phyloP scores from a whole-genome alignment of 2,113 vertebrate species.

The Malurus alboscapulatus region DNA sequence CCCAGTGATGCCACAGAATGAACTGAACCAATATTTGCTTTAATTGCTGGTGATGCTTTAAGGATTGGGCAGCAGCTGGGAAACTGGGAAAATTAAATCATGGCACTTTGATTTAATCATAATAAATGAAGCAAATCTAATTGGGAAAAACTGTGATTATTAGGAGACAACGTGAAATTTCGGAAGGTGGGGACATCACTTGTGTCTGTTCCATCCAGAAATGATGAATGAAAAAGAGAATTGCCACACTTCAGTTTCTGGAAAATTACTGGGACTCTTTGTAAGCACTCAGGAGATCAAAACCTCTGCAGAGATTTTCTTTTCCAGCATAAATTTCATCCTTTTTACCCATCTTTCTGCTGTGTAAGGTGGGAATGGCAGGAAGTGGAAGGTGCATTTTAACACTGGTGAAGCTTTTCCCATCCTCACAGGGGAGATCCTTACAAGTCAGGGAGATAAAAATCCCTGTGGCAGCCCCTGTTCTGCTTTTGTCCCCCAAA shows the following conservation, averaged over 20 bases:
- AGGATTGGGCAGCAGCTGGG: background rate
- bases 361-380: background rate
- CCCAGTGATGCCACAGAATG: background rate
- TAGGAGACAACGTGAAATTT: background rate
- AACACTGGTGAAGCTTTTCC: background rate
- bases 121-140: background rate
- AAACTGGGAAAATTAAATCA: too few relatives aligned
- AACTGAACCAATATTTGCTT: background rate
- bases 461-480: background rate
- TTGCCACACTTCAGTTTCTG: background rate
- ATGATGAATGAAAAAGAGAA: background rate
- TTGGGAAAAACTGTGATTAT: background rate
- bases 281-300: background rate
- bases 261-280: background rate
- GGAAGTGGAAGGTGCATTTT: background rate
- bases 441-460: background rate
- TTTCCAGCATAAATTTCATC: background rate
- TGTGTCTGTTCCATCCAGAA: background rate
- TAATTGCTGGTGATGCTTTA: background rate
- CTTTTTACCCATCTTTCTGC: background rate
- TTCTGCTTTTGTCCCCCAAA: too few relatives aligned
- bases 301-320: background rate
- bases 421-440: background rate
- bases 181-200: background rate
- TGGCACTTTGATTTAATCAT: background rate